These are phyloP conservation scores for Harpalus rubripes DNA, from an alignment of 2,888 invertebrate genomes.

Conservation along the genomic window DNA sequence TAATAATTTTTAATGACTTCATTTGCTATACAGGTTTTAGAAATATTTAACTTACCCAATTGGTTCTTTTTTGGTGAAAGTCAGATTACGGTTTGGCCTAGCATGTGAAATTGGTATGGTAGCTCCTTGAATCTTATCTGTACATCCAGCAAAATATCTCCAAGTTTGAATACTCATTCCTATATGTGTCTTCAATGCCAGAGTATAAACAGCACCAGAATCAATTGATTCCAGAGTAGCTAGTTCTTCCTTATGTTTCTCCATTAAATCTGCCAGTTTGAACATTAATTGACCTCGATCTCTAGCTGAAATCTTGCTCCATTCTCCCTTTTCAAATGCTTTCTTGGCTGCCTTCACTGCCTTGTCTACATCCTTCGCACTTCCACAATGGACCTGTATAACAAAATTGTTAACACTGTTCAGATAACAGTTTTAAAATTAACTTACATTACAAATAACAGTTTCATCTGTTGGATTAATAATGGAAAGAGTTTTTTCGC, in stretches of 20 bases:
- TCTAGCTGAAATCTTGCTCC: slow-evolving; percentile 96
- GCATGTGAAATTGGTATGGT: slow-evolving; percentile 96
- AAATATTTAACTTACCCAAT: slow-evolving; percentile 84
- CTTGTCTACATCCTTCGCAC: slow-evolving; percentile 88
- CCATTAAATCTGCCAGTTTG: slow-evolving; percentile 96
- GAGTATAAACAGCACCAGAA: slow-evolving; percentile 97
- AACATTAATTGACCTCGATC: slow-evolving; percentile 92
- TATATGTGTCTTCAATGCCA: slow-evolving; percentile 96
- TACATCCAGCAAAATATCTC: slow-evolving; percentile 98
- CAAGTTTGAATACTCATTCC: slow-evolving; percentile 99
- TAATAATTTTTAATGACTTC: not conserved
- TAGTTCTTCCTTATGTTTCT: slow-evolving; percentile 94
- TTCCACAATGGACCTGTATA: slow-evolving; percentile 83
- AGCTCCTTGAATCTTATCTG: slow-evolving; percentile 95
- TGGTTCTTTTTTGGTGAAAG: slow-evolving; percentile 93
- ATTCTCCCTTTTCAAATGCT: slow-evolving; percentile 93
- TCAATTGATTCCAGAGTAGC: slow-evolving; percentile 96
- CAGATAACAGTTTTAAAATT: no score
- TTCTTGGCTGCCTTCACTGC: slow-evolving; percentile 93
- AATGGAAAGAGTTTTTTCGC: slow-evolving; percentile 81
- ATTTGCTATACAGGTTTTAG: not conserved
- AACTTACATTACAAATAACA: slow-evolving; percentile 84
- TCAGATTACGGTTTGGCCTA: slow-evolving; percentile 92
- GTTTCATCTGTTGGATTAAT: slow-evolving; percentile 93
- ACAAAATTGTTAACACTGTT: no score